Conservation (phyloP, 2,797 vertebrate species). For the Pagetopsis macropterus region DNA sequence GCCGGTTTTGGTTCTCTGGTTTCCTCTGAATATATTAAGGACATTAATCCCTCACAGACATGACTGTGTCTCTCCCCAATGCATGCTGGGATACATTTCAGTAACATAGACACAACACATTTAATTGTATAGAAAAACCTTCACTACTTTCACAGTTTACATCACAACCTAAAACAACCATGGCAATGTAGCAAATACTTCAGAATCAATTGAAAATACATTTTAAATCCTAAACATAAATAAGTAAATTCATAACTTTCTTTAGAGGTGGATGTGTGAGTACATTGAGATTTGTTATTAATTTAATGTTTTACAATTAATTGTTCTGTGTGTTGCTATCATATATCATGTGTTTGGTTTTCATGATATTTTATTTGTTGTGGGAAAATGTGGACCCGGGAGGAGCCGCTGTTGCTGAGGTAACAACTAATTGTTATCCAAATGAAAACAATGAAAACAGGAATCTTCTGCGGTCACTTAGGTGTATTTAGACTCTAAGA, state of each 20-base stretch:
- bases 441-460: background rate
- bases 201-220: background rate
- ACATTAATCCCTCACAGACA: too few species aligned
- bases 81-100: conserved; percentile 10
- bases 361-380: background rate
- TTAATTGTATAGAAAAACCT: background rate
- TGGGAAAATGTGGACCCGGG: background rate
- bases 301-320: background rate
- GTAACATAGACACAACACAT: too few species aligned
- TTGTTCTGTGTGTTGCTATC: background rate
- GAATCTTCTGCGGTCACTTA: conserved; percentile 5
- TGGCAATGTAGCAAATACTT: background rate
- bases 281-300: background rate
- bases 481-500: background rate
- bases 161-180: background rate
- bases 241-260: background rate
- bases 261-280: background rate
- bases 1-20: conserved; percentile 7
- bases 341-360: background rate
- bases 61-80: background rate
- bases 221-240: background rate
- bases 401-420: background rate
- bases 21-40: conserved; percentile 9
- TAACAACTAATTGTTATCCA: background rate
- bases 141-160: background rate